A percentile compares a stretch with the other conserved stretches of the same genome.
These are phyloP conservation scores for Oscheius sp. DNA, from an alignment of 2,888 invertebrate species.

Conservation along the genomic window DNA sequence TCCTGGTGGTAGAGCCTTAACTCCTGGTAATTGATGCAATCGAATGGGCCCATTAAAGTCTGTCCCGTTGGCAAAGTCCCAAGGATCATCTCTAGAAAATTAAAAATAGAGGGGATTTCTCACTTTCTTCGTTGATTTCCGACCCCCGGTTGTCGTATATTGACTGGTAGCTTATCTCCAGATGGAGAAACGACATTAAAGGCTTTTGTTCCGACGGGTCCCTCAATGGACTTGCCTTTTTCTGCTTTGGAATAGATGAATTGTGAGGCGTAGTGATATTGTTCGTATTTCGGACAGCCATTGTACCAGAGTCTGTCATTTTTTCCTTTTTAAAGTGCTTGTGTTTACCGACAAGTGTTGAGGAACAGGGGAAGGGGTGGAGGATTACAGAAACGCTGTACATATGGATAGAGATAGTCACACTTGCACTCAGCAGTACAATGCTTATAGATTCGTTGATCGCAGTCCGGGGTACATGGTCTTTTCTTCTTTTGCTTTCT, in stretches of 20 bases:
- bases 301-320: conserved; percentile 61
- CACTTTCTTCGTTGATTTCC: conserved; percentile 17
- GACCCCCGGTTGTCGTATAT: conserved; percentile 31
- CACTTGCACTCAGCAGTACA: conserved; percentile 59
- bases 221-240: conserved; percentile 61
- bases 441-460: conserved; percentile 44
- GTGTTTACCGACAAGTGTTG: conserved; percentile 55
- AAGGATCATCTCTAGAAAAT: background rate
- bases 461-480: conserved; percentile 60
- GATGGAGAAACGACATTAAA: conserved; percentile 45
- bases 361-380: conserved; percentile 63
- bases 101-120: background rate
- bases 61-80: conserved; percentile 9
- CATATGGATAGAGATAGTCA: conserved; percentile 59
- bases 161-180: conserved; percentile 46
- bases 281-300: conserved; percentile 63
- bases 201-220: conserved; percentile 39
- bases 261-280: conserved; percentile 63
- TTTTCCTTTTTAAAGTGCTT: background rate
- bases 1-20: conserved; percentile 14
- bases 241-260: conserved; percentile 65
- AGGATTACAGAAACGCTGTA: conserved; percentile 65
- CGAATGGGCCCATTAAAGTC: background rate
- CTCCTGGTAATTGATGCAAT: conserved; percentile 4
- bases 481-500: conserved; percentile 15